phyloP scores from a whole-genome alignment of 1,140 invertebrate species.

The Helicoverpa zea region DNA sequence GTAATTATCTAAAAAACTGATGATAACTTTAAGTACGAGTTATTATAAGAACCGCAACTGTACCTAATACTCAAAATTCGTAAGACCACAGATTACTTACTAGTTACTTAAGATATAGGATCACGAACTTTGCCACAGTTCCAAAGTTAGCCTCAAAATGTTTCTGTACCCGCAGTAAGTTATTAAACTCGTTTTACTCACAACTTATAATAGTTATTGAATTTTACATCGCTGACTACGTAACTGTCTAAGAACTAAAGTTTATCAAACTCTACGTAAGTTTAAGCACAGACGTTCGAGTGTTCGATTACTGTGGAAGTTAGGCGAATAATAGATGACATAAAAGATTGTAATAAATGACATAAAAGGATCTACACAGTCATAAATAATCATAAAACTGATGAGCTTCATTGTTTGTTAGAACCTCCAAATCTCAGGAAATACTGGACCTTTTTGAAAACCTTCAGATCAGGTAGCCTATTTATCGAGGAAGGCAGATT shows the following conservation, averaged over 20 bases:
- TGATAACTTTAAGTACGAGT: too few species aligned
- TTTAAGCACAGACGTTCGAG: neutral
- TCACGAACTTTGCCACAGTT: neutral
- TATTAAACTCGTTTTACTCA: slow-evolving; percentile 38
- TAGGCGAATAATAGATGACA: neutral
- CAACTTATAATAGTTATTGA: slow-evolving; percentile 20
- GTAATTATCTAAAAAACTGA: too few species aligned
- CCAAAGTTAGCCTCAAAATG: slow-evolving; percentile 13
- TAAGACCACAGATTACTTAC: neutral
- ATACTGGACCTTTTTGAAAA: too few species aligned
- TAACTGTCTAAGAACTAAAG: slow-evolving; percentile 5
- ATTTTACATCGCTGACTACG: slow-evolving; percentile 10
- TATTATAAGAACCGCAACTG: too few species aligned
- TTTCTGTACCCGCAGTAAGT: slow-evolving; percentile 10
- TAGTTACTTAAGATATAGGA: neutral
- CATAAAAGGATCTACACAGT: too few species aligned
- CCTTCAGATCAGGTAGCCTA: too few species aligned
- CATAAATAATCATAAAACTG: too few species aligned
- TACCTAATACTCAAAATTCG: too few species aligned
- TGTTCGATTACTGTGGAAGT: neutral
- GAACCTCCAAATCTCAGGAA: too few species aligned
- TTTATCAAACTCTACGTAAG: neutral
- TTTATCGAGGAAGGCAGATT: too few species aligned
- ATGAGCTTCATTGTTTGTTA: too few species aligned
- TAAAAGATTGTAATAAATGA: neutral